phyloP scores from a whole-genome alignment of 2,888 invertebrate species.

The Marronus borbonicus region DNA sequence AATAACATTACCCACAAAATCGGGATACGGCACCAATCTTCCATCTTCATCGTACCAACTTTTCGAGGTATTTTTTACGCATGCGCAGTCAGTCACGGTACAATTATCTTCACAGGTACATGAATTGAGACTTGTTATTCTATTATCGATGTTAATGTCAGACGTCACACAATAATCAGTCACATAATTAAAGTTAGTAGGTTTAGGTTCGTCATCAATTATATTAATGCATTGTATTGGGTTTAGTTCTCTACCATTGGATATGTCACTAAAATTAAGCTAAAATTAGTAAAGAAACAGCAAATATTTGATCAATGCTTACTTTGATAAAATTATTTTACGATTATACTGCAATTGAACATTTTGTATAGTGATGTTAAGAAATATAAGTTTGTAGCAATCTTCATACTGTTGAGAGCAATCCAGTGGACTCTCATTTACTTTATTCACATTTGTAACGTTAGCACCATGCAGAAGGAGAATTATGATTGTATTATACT shows the following conservation, averaged over 20 bases:
- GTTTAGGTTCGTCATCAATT: slow-evolving; percentile 79
- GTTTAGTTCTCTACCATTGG: slow-evolving; percentile 86
- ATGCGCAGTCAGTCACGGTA: slow-evolving; percentile 77
- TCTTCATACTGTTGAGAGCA: slow-evolving; percentile 79
- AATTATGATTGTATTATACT: slow-evolving; percentile 83
- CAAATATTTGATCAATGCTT: slow-evolving; percentile 54
- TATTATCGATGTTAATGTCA: slow-evolving; percentile 79
- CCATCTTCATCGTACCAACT: slow-evolving; percentile 88
- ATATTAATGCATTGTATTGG: slow-evolving; percentile 86
- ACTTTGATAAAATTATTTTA: slow-evolving; percentile 65
- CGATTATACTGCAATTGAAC: slow-evolving; percentile 55
- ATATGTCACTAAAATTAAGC: slow-evolving; percentile 82
- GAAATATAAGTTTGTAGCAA: slow-evolving; percentile 78
- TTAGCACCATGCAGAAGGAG: slow-evolving; percentile 83
- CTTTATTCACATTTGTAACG: slow-evolving; percentile 81
- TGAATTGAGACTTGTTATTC: slow-evolving; percentile 80
- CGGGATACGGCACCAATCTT: slow-evolving; percentile 83
- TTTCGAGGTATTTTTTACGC: slow-evolving; percentile 83
- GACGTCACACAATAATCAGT: slow-evolving; percentile 82
- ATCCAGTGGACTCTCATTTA: slow-evolving; percentile 83
- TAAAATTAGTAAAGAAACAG: not conserved
- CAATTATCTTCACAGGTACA: slow-evolving; percentile 73
- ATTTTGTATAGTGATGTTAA: slow-evolving; percentile 79
- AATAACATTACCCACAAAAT: slow-evolving; percentile 75
- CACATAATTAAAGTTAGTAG: slow-evolving; percentile 85